These are phyloP conservation scores for Scalopus aquaticus DNA, from an alignment of 2,113 vertebrate species.

Conservation along the genomic window DNA sequence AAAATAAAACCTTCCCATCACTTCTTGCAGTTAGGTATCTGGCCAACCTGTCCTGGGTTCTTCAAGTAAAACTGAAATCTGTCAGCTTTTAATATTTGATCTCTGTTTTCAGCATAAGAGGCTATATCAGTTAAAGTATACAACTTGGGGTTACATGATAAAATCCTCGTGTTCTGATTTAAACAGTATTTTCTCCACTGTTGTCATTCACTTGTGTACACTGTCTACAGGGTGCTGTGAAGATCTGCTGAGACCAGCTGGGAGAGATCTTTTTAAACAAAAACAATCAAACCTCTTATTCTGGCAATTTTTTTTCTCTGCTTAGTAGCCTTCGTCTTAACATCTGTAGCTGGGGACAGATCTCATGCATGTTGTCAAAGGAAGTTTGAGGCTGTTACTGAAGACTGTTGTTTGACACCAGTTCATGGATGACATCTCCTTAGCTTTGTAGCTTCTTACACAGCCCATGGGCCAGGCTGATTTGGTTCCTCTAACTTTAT, in stretches of 20 bases:
- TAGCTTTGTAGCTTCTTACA: not conserved
- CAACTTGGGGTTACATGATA: not conserved
- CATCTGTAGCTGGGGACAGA: not conserved
- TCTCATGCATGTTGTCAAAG: not conserved
- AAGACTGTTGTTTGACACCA: not conserved
- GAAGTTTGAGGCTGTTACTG: not conserved
- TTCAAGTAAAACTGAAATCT: not conserved
- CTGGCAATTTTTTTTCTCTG: not conserved
- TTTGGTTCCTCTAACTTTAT: not conserved
- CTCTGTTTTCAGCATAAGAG: not conserved
- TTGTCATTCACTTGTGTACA: not conserved
- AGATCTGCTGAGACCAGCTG: not conserved
- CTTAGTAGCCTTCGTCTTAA: not conserved
- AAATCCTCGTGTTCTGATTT: not conserved
- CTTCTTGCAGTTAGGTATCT: not conserved
- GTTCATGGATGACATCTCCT: not conserved
- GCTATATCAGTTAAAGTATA: not conserved
- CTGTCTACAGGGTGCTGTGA: not conserved
- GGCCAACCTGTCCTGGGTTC: not conserved
- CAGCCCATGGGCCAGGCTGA: not conserved
- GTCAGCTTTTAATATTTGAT: not conserved
- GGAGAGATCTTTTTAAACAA: not conserved
- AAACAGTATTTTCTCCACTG: not conserved
- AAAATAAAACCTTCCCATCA: not conserved
- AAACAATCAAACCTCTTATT: not conserved